Conservation (phyloP, 2,797 vertebrate genomes). For the Argentina silus region DNA sequence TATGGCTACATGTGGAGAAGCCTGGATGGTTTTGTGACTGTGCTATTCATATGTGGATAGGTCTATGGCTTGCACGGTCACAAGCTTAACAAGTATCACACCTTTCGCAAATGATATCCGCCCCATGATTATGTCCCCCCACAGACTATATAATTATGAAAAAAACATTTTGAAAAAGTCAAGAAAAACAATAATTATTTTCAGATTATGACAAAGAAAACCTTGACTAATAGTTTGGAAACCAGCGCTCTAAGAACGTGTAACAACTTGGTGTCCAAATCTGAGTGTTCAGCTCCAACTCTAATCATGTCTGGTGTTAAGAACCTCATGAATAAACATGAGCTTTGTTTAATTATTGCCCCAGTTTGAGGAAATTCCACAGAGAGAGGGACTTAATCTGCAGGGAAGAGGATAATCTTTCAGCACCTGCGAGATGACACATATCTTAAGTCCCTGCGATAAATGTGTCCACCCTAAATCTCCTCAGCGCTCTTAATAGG, state of each 20-base stretch:
- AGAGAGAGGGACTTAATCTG: slow-evolving; percentile 32
- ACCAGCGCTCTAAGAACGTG: slow-evolving; percentile 38
- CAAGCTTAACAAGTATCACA: neutral
- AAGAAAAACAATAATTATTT: too few relatives aligned
- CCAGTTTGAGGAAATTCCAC: slow-evolving; percentile 25
- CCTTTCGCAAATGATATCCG: neutral
- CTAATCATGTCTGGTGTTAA: slow-evolving; percentile 30
- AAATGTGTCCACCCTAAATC: slow-evolving; percentile 15
- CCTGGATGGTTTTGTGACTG: too few relatives aligned
- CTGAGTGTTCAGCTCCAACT: slow-evolving; percentile 26
- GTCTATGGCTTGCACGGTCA: too few relatives aligned
- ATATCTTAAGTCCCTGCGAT: slow-evolving; percentile 17
- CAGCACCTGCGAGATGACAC: slow-evolving; percentile 41
- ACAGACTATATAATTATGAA: too few relatives aligned
- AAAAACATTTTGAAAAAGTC: too few relatives aligned
- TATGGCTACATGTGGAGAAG: too few relatives aligned
- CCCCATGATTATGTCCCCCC: neutral
- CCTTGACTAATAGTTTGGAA: slow-evolving; percentile 60
- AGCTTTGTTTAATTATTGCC: slow-evolving; percentile 46
- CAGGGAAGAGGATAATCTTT: slow-evolving; percentile 37
- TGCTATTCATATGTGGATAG: too few relatives aligned
- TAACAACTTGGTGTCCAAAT: slow-evolving; percentile 44
- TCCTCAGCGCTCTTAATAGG: slow-evolving; percentile 30
- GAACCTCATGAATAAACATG: slow-evolving; percentile 47
- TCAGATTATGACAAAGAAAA: neutral